Conservation (phyloP, 2,113 vertebrate genomes). For the Hucho hucho region DNA sequence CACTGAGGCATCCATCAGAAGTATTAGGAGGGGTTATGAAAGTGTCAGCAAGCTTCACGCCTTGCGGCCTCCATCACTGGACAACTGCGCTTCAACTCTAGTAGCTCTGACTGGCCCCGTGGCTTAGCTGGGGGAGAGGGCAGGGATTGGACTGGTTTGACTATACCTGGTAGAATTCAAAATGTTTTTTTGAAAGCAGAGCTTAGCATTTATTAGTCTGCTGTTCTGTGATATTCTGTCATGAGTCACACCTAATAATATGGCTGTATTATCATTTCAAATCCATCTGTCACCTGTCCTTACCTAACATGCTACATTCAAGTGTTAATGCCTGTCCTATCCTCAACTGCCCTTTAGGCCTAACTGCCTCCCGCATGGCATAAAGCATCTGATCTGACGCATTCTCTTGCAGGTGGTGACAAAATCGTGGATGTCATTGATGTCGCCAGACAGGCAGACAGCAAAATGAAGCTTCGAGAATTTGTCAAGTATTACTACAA, state of each 20-base stretch:
- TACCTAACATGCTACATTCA: not conserved
- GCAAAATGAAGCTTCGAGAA: constrained; percentile 87
- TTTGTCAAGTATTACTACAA: constrained; percentile 87
- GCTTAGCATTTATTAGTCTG: not conserved
- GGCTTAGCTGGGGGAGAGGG: not conserved
- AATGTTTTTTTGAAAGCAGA: not conserved
- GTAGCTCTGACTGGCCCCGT: not conserved
- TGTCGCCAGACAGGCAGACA: constrained; percentile 89
- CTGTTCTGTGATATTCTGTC: not conserved
- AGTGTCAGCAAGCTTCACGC: constrained; percentile 1
- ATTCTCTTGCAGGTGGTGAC: constrained; percentile 78
- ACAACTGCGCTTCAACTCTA: not conserved
- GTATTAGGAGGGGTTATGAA: not conserved
- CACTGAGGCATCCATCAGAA: not conserved
- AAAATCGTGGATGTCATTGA: constrained; percentile 92
- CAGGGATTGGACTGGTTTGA: not conserved
- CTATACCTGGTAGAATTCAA: not conserved
- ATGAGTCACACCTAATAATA: not conserved
- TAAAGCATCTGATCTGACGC: not conserved
- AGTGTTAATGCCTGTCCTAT: not conserved
- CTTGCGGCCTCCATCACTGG: not conserved
- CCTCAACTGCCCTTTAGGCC: not conserved
- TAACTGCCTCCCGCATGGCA: not conserved
- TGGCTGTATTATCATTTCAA: not conserved
- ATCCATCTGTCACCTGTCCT: not conserved